These are phyloP conservation scores for Cirrhinus molitorella DNA, from an alignment of 2,797 vertebrate genomes.

Conservation along the genomic window DNA sequence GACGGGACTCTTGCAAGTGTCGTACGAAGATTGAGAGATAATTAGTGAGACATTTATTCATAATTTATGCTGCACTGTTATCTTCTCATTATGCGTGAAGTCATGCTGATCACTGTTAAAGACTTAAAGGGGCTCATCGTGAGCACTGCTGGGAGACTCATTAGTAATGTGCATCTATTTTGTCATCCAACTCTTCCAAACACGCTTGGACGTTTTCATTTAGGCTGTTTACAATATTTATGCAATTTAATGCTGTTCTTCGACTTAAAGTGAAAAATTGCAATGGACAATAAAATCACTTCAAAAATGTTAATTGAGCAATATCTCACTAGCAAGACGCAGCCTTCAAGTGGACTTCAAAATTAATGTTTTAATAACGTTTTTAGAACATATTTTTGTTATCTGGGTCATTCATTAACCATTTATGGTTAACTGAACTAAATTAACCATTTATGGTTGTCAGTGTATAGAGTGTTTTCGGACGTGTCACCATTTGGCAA, in stretches of 20 bases:
- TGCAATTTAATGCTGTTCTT: background rate
- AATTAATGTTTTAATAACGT: background rate
- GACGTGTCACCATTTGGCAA: too few species aligned
- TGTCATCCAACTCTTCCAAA: background rate
- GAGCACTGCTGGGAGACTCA: background rate
- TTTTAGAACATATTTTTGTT: background rate
- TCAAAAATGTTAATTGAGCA: background rate
- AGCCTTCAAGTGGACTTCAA: background rate
- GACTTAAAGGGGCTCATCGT: background rate
- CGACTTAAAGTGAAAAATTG: background rate
- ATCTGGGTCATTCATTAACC: background rate
- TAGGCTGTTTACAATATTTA: background rate
- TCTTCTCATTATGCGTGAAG: background rate
- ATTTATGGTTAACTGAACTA: too few species aligned
- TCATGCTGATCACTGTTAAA: conserved; percentile 2
- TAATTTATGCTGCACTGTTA: conserved; percentile 1
- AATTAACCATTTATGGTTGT: background rate
- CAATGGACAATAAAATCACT: background rate
- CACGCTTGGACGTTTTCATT: background rate
- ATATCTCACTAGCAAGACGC: background rate
- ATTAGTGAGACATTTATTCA: background rate
- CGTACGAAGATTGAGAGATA: conserved; percentile 5
- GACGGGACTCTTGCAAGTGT: conserved; percentile 39
- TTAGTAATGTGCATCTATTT: conserved; percentile 4
- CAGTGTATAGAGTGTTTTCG: too few species aligned